phyloP scores from a whole-genome alignment of 2,797 vertebrate genomes.

The Cephalopachus bancanus region DNA sequence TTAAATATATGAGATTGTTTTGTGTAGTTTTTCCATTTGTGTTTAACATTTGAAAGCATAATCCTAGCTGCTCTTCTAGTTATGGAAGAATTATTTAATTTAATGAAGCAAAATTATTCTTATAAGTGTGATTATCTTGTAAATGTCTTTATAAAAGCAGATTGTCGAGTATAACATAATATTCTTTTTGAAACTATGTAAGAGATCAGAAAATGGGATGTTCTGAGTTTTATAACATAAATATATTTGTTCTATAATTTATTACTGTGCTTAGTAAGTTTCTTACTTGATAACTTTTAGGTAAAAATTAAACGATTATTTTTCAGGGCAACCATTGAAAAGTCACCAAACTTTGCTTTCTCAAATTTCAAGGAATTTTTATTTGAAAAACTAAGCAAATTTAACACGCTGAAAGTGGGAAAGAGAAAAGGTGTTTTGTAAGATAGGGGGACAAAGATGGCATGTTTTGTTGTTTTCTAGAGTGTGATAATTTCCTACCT shows the following conservation, averaged over 20 bases:
- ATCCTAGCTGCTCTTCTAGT: neutral
- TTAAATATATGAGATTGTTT: neutral
- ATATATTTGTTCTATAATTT: slow-evolving; percentile 47
- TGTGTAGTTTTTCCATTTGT: neutral
- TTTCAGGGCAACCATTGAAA: slow-evolving; percentile 14
- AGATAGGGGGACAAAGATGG: neutral
- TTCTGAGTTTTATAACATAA: slow-evolving; percentile 38
- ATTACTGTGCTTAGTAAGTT: neutral
- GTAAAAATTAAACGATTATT: neutral
- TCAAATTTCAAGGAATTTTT: slow-evolving; percentile 36
- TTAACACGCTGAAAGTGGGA: neutral
- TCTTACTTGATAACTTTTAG: neutral
- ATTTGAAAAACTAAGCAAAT: slow-evolving; percentile 35
- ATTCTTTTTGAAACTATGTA: slow-evolving; percentile 5
- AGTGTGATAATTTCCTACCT: neutral
- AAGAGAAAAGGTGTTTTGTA: neutral
- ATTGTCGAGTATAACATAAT: neutral
- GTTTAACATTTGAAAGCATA: neutral
- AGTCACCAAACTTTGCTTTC: slow-evolving; percentile 14
- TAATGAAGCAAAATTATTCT: neutral
- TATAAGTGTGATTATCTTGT: neutral
- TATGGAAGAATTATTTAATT: neutral
- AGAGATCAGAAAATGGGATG: neutral
- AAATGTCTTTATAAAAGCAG: slow-evolving; percentile 23
- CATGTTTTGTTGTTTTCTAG: neutral